These are phyloP conservation scores for Cantharis rufa DNA, from an alignment of 2,888 invertebrate species.

Conservation along the genomic window DNA sequence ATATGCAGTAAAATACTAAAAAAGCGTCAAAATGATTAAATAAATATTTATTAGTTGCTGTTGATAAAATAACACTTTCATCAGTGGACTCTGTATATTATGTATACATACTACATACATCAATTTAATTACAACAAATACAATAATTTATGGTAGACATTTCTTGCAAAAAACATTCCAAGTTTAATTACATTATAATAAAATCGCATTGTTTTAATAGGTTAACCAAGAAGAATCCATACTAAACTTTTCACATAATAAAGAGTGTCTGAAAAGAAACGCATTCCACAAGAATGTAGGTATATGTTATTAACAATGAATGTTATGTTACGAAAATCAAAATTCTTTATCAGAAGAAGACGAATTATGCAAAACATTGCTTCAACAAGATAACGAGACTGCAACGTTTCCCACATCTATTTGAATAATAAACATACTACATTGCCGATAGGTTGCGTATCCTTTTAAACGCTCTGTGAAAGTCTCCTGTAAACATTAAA, in stretches of 20 bases:
- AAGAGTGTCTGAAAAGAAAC: background rate
- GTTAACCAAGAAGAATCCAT: background rate
- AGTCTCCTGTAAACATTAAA: background rate
- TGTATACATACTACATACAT: background rate
- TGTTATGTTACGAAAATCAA: background rate
- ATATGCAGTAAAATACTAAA: no score
- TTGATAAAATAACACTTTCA: background rate
- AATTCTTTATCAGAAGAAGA: background rate
- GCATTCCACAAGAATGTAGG: background rate
- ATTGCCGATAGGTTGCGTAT: background rate
- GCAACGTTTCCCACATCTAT: background rate
- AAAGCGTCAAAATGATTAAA: no score
- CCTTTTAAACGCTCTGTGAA: background rate
- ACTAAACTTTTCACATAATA: background rate
- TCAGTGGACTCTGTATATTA: background rate
- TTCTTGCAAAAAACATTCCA: background rate
- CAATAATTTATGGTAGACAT: background rate
- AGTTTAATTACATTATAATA: background rate
- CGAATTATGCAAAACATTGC: background rate
- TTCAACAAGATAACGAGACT: background rate
- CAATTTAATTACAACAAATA: background rate
- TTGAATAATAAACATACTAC: background rate
- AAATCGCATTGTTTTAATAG: background rate
- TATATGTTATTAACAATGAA: background rate
- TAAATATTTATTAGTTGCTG: no score